Percentiles rank a stretch among this genome's conserved stretches.
Evolutionary conservation across 2,888 invertebrate species (phyloP).

Genomic region (Digitonthophagus gazella): DNA sequence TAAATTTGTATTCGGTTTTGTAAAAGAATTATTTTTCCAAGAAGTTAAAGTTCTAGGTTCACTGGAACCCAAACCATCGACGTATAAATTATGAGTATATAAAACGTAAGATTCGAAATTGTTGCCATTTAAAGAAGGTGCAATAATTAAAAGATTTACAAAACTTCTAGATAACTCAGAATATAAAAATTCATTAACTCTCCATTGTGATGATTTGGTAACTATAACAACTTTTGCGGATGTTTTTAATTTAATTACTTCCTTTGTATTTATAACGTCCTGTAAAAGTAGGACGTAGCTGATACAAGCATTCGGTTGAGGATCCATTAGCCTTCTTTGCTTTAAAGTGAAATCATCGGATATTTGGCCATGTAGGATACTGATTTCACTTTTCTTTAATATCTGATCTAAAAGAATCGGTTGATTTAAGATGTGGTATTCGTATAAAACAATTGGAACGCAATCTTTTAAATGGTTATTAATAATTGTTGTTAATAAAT

Average conservation of each 20-base stretch:
- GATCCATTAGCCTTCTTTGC: conserved; percentile 52
- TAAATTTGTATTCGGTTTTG: conserved; percentile 60
- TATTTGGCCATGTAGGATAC: conserved; percentile 64
- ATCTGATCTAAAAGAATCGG: conserved; percentile 59
- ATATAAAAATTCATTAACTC: conserved; percentile 67
- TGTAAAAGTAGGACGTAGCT: conserved; percentile 68
- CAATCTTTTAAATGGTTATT: conserved; percentile 62
- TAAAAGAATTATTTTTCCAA: conserved; percentile 65
- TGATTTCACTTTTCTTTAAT: conserved; percentile 57
- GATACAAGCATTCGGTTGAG: conserved; percentile 54
- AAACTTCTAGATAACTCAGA: conserved; percentile 63
- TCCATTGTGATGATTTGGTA: conserved; percentile 72
- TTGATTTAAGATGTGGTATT: conserved; percentile 58
- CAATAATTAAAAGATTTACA: conserved; percentile 68
- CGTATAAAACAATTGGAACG: conserved; percentile 67
- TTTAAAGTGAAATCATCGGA: conserved; percentile 52
- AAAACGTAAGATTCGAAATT: conserved; percentile 70
- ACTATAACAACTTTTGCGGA: conserved; percentile 65
- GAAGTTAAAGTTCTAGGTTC: conserved; percentile 66
- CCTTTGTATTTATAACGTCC: conserved; percentile 60
- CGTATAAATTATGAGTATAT: conserved; percentile 71
- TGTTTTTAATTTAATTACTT: conserved; percentile 62
- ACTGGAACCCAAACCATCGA: conserved; percentile 72
- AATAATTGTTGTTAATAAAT: conserved; percentile 61
- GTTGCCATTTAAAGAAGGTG: conserved; percentile 52